phyloP scores from a whole-genome alignment of 2,888 invertebrate genomes.

The Acanthosepion pharaonis region DNA sequence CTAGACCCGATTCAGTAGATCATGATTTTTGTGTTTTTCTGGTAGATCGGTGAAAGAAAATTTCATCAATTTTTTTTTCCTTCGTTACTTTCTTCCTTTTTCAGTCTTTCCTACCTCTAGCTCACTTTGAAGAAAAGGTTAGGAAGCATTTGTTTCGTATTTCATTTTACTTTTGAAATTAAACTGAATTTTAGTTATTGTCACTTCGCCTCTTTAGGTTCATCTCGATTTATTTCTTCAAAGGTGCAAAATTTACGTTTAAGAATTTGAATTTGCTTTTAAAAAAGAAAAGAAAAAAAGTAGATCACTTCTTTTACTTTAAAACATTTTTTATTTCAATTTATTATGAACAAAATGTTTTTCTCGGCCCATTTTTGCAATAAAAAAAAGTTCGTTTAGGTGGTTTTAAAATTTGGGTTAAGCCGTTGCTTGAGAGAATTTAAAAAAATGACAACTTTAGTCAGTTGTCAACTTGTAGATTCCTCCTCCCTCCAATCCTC shows the following conservation, averaged over 20 bases:
- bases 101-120: not conserved
- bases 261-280: too few relatives aligned
- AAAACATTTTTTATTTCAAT: too few relatives aligned
- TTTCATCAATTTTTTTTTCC: not conserved
- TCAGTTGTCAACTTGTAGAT: not conserved
- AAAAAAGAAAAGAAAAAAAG: too few relatives aligned
- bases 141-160: not conserved
- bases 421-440: too few relatives aligned
- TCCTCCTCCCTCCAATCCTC: too few relatives aligned
- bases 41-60: not conserved
- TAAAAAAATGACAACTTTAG: not conserved
- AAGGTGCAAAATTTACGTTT: not conserved
- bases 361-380: too few relatives aligned
- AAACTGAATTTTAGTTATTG: too few relatives aligned
- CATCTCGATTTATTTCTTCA: not conserved
- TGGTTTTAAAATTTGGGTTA: too few relatives aligned
- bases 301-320: too few relatives aligned
- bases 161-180: not conserved
- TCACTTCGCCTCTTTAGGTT: not conserved
- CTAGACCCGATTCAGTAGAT: too few relatives aligned
- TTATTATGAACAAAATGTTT: too few relatives aligned
- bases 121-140: not conserved
- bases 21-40: not conserved
- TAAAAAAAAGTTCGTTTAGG: too few relatives aligned
- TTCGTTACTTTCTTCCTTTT: not conserved